These are phyloP conservation scores for Noctilio leporinus DNA, from an alignment of 2,113 vertebrate genomes.

Conservation along the genomic window DNA sequence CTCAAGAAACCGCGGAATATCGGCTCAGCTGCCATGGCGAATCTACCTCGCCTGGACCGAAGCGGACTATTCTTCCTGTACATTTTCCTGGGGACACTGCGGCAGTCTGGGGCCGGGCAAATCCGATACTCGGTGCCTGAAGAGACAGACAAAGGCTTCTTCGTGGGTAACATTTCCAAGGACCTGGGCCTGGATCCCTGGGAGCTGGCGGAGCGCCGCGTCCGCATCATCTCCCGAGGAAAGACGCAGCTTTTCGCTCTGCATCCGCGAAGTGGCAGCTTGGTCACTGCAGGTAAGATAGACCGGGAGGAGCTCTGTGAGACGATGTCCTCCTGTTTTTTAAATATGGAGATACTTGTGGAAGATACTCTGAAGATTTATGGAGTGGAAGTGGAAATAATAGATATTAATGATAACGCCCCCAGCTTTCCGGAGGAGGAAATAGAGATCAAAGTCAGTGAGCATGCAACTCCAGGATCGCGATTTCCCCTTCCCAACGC, in stretches of 20 bases:
- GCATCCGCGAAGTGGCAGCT: conserved; percentile 64
- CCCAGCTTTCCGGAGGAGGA: conserved; percentile 81
- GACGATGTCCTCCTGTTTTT: conserved; percentile 74
- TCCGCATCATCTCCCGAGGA: conserved; percentile 78
- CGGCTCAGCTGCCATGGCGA: conserved; percentile 26
- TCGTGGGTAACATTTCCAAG: conserved; percentile 82
- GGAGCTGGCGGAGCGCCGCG: conserved; percentile 72
- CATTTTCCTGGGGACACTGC: conserved; percentile 39
- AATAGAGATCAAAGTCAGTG: conserved; percentile 83
- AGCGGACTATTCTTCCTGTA: conserved; percentile 31
- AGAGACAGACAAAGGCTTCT: conserved; percentile 74
- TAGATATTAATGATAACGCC: conserved; percentile 85
- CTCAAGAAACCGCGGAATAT: not conserved
- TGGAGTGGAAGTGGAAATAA: conserved; percentile 83
- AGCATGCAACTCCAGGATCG: conserved; percentile 79
- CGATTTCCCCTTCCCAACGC: conserved; percentile 84
- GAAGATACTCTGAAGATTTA: conserved; percentile 85
- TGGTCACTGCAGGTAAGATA: conserved; percentile 69
- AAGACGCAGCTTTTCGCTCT: conserved; percentile 68
- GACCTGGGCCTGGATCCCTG: conserved; percentile 80
- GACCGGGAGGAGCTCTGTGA: conserved; percentile 82
- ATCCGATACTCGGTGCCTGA: conserved; percentile 74
- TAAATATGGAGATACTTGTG: conserved; percentile 81
- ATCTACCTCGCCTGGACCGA: not conserved
- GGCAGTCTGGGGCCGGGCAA: conserved; percentile 17